Base-by-base conservation (phyloP, 2,113 vertebrate species). In the Ameiurus melas region DNA sequence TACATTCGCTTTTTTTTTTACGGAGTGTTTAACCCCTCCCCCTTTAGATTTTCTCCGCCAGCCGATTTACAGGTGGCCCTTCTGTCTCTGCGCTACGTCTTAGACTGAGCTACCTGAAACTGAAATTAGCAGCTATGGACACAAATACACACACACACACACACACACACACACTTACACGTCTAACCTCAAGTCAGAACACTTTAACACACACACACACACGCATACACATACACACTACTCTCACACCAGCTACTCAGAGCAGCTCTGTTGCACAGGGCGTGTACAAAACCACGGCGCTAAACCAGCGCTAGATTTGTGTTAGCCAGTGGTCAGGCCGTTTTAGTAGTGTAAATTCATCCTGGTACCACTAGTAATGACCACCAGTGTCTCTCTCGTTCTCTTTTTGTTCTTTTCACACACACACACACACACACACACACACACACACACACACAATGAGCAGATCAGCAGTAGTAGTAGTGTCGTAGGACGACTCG, bases 81-180 rank as follows among this genome's bases (percentile, higher is more conserved):
- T 95, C 95, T 95, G 95, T 95, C 94, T 95, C 90, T 93, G 92
- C 91, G 94, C 89, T 87, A 92, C 92, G 93, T 95, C 93, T 95
- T 94, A 94, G 92, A 92, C 89, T 91, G 86, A 92, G 92, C 93
- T 88, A 90, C 87, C 87, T 87, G 79, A 86, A 87, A 68, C 86
- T 27, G 79, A 86, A 89, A 71, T 84, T 92, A 94, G 92, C 92
- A 92, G 93, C 92, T 94, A 91, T 92, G 92, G 93, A 94, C 92
- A 88, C 86, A 90, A 55, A 71, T 39, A 88, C 47, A 55, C 64
- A 89, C 75, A 88, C 83, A 79, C 84, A 83, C n/a, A 77, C 27
- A 30, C 17, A 80, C 51, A 82, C 62, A 84, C 70, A 86, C 55
- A 66, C 53, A 85, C 36, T 68, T 25, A 81, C 20, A 77, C 22